Evolutionary conservation across 2,113 vertebrate genomes (phyloP), one percentile per base, ranked within the genome.

Genomic region (Scopus umbretta): DNA sequence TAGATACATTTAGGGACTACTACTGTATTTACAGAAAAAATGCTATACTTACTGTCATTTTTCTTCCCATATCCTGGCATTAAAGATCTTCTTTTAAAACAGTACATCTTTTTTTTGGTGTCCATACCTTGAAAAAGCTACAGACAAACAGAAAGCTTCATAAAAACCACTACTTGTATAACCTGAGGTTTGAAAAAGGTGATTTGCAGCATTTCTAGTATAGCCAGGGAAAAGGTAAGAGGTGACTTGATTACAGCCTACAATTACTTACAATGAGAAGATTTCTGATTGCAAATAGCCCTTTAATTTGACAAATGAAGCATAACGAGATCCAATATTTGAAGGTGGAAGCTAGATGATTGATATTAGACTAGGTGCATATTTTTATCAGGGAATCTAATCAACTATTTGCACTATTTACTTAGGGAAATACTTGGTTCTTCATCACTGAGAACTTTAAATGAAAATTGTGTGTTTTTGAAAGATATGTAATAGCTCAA

Each of bases 301-400:
- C 76, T 94, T 94, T 95, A 97, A 96, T 97, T 96, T 91, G 95
- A 91, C 73, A 97, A 92, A 97, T 85, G 84, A 95, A 90, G 80
- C 86, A 85, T 92, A 96, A 97, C 16, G 4, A 95, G 96, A 95
- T 85, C 62, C 45, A 94, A 42, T 92, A 95, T 94, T 73, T 91
- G 86, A 94, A 92, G 62, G 85, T 92, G 50, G 86, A 92, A 94
- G 73, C 5, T 61, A 81, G 56, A 96, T 96, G 92, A 95, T 62
- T 92, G 73, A 95, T 94, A 94, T 89, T 92, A 95, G 84, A 58
- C 36, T 85, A 82, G 86, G 78, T 94, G 92, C n/a, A 40, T 94
- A 96, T 91, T 95, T 96, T 95, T 94, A 94, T 91, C 91, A 87
- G 83, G 81, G 91, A 89, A 70, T 67, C 61, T 79, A 94, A 97